These are phyloP conservation scores for Amazona ochrocephala DNA, from an alignment of 2,797 vertebrate genomes.

Conservation along the genomic window DNA sequence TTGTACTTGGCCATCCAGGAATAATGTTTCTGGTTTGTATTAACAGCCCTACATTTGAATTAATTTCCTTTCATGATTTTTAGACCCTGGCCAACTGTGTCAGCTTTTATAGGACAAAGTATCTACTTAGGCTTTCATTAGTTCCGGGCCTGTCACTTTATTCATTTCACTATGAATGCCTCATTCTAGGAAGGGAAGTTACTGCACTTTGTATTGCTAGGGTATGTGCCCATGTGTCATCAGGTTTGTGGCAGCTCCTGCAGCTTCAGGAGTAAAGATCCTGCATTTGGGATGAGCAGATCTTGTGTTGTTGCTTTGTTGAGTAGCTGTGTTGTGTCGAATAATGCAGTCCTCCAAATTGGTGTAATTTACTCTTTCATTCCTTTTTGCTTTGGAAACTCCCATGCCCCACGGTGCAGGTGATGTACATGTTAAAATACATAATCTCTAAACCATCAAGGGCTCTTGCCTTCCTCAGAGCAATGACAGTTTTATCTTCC, in stretches of 20 bases:
- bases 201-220: not conserved
- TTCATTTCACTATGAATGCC: not conserved
- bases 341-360: not conserved
- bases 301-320: not conserved
- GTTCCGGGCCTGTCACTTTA: not conserved
- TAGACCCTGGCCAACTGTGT: not conserved
- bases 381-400: not conserved
- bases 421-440: not conserved
- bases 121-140: not conserved
- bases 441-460: not conserved
- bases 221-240: not conserved
- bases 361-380: not conserved
- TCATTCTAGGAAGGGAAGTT: not conserved
- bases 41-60: not conserved
- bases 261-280: not conserved
- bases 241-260: not conserved
- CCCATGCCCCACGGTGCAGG: not conserved
- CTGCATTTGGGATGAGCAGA: rapidly evolving
- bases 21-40: not conserved
- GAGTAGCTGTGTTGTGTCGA: not conserved
- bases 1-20: not conserved
- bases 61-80: not conserved
- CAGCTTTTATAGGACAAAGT: not conserved
- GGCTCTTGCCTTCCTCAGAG: not conserved
- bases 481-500: not conserved